Base-by-base conservation (phyloP, 2,888 invertebrate species). In the Cylindroiulus punctatus region DNA sequence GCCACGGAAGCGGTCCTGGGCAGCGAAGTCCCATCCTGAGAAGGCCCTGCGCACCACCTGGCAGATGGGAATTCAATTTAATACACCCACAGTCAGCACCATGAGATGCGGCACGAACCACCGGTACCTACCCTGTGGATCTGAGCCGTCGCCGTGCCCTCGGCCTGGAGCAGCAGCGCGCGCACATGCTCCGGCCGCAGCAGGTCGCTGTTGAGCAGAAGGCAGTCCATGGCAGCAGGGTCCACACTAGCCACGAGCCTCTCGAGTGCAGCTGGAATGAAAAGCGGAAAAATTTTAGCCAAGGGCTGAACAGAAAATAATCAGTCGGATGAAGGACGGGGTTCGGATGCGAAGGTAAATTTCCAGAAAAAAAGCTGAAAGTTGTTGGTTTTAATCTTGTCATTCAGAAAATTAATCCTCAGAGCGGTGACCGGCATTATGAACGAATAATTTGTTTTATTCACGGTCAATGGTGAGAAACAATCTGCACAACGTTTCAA, bases 1-100 rank as follows among this genome's bases (percentile, higher is more conserved):
- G 14, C 44, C 84, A 0, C 84, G 22, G 42, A 84, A 84, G 0
- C 44, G 7, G 42, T 84, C 84, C 26, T 84, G 84, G 5, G n/a
- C 19, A 19, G 2, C 22, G 14, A 84, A 42, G n/a, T 26, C 30
- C 84, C 84, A 84, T 14, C 17, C 17, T 17, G 17, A 84, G 26
- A 84, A 84, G 5, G 84, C 19, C 47, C 44, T 42, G 7, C 30
- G 17, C 8, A 40, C 30, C 22, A 84, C 44, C 84, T 84, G 14
- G 17, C 22, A 22, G 44, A 84, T 30, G 5, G 44, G n/a, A 22
- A 4, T n/a, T 76, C 76, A 22, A 42, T 30, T 40, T 7, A 40
- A 47, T 44, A n/a, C 44, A 19, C 17, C n/a, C 5, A 22, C 17
- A 44, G 8, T 17, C 22, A 26, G 32, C 22, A n/a, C n/a, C n/a